phyloP scores from a whole-genome alignment of 1,140 invertebrate species.

The Caenorhabditis inopinata region DNA sequence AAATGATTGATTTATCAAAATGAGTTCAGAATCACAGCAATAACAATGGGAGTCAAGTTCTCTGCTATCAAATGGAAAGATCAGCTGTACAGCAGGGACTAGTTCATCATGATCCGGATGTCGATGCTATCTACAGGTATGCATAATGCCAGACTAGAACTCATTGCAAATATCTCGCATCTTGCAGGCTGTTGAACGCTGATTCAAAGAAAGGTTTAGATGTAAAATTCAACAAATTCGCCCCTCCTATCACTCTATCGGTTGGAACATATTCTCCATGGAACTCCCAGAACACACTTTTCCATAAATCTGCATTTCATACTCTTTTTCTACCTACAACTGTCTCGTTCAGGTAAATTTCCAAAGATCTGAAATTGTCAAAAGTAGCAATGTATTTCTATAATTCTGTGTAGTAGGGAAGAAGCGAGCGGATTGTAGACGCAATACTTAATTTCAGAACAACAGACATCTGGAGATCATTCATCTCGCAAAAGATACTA shows the following conservation, averaged over 20 bases:
- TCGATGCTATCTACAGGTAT: constrained; percentile 66
- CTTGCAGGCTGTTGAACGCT: constrained; percentile 5
- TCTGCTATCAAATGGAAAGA: too few relatives aligned
- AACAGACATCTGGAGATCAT: too few relatives aligned
- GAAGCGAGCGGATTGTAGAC: too few relatives aligned
- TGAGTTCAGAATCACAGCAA: too few relatives aligned
- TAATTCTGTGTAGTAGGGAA: constrained; percentile 45
- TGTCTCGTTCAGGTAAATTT: constrained; percentile 46
- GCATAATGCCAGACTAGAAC: constrained; percentile 23
- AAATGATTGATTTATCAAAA: too few relatives aligned
- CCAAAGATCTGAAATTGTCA: not conserved
- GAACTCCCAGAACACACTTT: too few relatives aligned
- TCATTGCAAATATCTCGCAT: constrained; percentile 44
- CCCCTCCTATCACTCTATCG: constrained; percentile 44
- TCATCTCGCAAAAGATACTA: too few relatives aligned
- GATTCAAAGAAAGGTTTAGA: too few relatives aligned
- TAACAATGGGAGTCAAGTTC: too few relatives aligned
- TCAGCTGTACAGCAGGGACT: too few relatives aligned
- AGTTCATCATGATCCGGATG: too few relatives aligned
- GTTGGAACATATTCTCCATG: constrained; percentile 55
- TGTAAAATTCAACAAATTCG: constrained; percentile 29
- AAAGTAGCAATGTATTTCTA: not conserved
- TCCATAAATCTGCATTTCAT: constrained; percentile 65
- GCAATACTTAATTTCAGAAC: too few relatives aligned
- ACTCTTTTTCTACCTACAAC: constrained; percentile 55